Percentiles rank a stretch among this genome's conserved stretches.
Conservation (phyloP, 2,888 invertebrate genomes). For the Limnephilus rhombicus region DNA sequence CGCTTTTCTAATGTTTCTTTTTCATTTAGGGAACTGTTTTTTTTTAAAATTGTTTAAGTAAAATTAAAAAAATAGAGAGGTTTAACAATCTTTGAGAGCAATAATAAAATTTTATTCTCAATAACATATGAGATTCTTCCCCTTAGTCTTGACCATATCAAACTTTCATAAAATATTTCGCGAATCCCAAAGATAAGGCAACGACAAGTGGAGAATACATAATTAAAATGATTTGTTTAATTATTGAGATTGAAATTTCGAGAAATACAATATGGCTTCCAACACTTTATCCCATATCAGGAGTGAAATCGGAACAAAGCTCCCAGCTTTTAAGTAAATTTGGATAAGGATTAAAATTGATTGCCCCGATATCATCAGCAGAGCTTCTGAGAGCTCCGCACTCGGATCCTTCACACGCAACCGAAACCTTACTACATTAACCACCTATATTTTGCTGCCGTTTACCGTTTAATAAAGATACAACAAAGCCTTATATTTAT, state of each 20-base stretch:
- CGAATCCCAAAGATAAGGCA: neutral
- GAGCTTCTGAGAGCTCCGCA: neutral
- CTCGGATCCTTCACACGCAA: constrained; percentile 23
- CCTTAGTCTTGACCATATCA: neutral
- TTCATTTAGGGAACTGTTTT: no score
- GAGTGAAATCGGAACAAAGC: neutral
- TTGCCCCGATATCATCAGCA: neutral
- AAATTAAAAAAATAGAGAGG: neutral
- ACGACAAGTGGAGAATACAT: neutral
- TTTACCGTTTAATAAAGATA: constrained; percentile 3
- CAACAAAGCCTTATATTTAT: neutral
- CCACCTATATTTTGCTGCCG: constrained; percentile 22
- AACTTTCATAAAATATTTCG: neutral
- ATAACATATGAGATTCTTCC: neutral
- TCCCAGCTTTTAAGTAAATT: neutral
- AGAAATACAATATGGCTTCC: neutral
- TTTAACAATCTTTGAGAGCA: neutral
- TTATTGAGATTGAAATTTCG: neutral
- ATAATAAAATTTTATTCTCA: neutral
- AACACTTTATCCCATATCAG: neutral
- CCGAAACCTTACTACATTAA: neutral
- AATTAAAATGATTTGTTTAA: neutral
- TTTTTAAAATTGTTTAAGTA: no score
- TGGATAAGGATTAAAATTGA: neutral
- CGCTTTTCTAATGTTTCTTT: no score